Percentiles rank a stretch among this genome's conserved stretches.
These are phyloP conservation scores for Carduelis carduelis DNA, from an alignment of 2,797 vertebrate species.

Conservation along the genomic window DNA sequence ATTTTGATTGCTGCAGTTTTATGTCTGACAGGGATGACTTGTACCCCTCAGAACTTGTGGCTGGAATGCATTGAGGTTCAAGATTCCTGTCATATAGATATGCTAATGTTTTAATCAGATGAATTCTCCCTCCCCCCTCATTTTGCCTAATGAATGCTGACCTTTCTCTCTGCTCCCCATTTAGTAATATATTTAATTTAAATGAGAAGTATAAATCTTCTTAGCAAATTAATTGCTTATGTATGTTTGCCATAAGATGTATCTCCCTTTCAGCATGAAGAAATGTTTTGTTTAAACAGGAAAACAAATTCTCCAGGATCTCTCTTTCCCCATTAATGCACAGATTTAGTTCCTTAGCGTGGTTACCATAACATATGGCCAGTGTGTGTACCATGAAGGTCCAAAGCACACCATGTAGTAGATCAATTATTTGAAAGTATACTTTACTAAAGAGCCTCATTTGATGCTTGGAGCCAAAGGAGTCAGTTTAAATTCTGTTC, in stretches of 20 bases:
- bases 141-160: not conserved
- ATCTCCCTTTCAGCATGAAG: not conserved
- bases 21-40: not conserved
- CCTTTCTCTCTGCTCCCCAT: not conserved
- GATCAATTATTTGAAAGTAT: not conserved
- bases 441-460: not conserved
- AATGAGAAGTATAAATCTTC: not conserved
- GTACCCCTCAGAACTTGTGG: not conserved
- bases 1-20: not conserved
- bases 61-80: not conserved
- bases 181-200: not conserved
- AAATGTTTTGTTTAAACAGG: constrained; percentile 12
- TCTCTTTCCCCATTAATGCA: not conserved
- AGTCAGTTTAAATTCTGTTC: not conserved
- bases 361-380: not conserved
- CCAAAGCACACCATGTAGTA: not conserved
- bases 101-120: constrained; percentile 9
- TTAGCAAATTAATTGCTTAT: not conserved
- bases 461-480: not conserved
- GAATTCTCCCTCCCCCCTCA: not conserved
- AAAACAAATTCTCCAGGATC: not conserved
- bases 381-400: not conserved
- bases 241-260: not conserved
- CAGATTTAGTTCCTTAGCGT: not conserved
- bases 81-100: not conserved